A percentile compares a stretch with the other conserved stretches of the same genome.
These are phyloP conservation scores for Archocentrus centrarchus DNA, from an alignment of 2,113 vertebrate genomes.

Conservation along the genomic window DNA sequence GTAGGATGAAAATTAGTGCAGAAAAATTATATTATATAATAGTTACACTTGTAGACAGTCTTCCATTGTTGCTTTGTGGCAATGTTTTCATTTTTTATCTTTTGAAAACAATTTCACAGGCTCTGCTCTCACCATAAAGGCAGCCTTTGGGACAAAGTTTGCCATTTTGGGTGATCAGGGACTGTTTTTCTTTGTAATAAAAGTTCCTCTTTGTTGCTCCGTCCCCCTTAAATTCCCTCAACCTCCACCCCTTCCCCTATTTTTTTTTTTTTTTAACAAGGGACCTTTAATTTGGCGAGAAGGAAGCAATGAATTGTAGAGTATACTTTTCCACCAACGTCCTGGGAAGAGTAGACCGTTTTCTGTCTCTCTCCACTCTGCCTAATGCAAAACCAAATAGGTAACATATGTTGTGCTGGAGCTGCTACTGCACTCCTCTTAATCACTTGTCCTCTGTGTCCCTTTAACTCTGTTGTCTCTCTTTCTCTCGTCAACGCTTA, in stretches of 20 bases:
- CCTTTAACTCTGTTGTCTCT: not conserved
- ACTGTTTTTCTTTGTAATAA: constrained; percentile 48
- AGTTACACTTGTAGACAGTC: not conserved
- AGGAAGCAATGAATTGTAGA: constrained; percentile 78
- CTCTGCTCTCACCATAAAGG: not conserved
- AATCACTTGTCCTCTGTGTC: not conserved
- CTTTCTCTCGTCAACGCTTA: not conserved
- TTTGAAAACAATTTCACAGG: not conserved
- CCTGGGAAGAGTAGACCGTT: constrained; percentile 57
- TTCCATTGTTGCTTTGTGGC: too few species aligned
- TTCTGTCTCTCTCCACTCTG: not conserved
- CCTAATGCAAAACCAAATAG: constrained; percentile 42
- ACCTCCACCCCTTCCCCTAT: constrained; percentile 3
- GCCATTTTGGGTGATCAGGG: constrained; percentile 5
- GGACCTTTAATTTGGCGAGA: constrained; percentile 75
- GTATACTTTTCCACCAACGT: constrained; percentile 66
- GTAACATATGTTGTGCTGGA: constrained; percentile 63
- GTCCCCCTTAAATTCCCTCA: constrained; percentile 34
- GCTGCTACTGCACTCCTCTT: constrained; percentile 10
- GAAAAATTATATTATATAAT: not conserved
- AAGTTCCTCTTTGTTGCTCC: constrained; percentile 59
- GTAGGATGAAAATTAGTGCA: not conserved
- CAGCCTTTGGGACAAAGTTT: constrained; percentile 10
- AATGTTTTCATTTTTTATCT: not conserved
- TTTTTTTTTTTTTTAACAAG: constrained; percentile 65